Conservation (phyloP, 1,140 invertebrate species). For the Eulimnadia texana region DNA sequence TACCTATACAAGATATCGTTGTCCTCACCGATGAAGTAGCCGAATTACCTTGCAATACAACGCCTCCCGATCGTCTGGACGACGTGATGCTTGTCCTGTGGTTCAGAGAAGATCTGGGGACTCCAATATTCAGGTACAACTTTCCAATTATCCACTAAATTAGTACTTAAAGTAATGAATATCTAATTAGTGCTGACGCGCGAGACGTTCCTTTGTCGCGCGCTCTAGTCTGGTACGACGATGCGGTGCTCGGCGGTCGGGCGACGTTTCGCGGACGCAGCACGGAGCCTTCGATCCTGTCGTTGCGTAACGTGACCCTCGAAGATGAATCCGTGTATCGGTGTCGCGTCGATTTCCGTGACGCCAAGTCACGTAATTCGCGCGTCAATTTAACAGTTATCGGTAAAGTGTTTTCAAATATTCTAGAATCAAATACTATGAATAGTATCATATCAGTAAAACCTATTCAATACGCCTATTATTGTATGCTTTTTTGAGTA, state of each 20-base stretch:
- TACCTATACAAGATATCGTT: constrained; percentile 4
- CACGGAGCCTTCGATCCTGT: constrained; percentile 19
- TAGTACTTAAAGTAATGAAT: neutral
- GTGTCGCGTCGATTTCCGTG: constrained; percentile 29
- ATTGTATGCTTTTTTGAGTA: no score
- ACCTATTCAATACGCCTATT: neutral
- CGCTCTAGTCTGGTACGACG: constrained; percentile 71
- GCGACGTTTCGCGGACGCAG: constrained; percentile 46
- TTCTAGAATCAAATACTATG: no score
- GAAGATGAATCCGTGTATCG: constrained; percentile 27
- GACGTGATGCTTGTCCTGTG: constrained; percentile 65
- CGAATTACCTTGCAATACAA: constrained; percentile 71
- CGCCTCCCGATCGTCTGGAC: constrained; percentile 49
- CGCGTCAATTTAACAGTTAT: constrained; percentile 27
- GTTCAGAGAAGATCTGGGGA: constrained; percentile 70
- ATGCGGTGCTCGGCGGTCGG: constrained; percentile 59
- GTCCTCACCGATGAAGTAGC: constrained; percentile 31
- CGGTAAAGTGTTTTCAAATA: constrained; percentile 17
- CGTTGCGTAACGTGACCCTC: constrained; percentile 18
- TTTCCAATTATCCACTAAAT: neutral
- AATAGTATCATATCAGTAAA: no score
- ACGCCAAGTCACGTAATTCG: constrained; percentile 28
- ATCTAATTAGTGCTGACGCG: constrained; percentile 50
- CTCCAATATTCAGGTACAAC: constrained; percentile 71
- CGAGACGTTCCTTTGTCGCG: constrained; percentile 43